A percentile compares a stretch with the other conserved stretches of the same genome.
Evolutionary conservation across 2,888 invertebrate genomes (phyloP).

Genomic region (Cantharis flavilabris): DNA sequence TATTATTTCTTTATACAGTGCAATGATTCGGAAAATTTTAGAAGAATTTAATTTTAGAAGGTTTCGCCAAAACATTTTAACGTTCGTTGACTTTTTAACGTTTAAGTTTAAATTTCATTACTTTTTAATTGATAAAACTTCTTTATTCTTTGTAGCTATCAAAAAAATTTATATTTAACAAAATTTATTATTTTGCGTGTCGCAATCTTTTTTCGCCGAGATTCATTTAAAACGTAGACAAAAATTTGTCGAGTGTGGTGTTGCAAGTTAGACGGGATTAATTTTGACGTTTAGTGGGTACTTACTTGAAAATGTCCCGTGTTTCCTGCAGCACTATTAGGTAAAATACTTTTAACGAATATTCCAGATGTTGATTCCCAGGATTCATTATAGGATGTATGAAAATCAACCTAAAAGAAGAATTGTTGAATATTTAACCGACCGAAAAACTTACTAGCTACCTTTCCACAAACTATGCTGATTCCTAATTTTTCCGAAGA

Average conservation of each 20-base stretch:
- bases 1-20: neutral
- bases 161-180: too few species aligned
- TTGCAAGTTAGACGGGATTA: neutral
- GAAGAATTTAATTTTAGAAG: neutral
- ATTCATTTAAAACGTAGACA: neutral
- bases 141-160: too few species aligned
- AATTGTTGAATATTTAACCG: neutral
- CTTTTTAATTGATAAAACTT: too few species aligned
- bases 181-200: neutral
- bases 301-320: slow-evolving; percentile 83
- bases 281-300: neutral
- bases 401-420: slow-evolving; percentile 70
- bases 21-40: neutral
- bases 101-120: too few species aligned
- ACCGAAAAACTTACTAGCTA: slow-evolving; percentile 51
- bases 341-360: slow-evolving; percentile 95
- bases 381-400: slow-evolving; percentile 62
- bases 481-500: slow-evolving; percentile 88
- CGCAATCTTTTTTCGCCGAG: neutral
- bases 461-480: slow-evolving; percentile 96
- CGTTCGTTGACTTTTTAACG: neutral
- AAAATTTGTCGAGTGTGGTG: neutral
- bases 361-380: slow-evolving; percentile 82
- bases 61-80: neutral
- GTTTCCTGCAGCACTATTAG: slow-evolving; percentile 90